Conservation (phyloP, 2,113 vertebrate genomes). For the Edolisoma coerulescens region DNA sequence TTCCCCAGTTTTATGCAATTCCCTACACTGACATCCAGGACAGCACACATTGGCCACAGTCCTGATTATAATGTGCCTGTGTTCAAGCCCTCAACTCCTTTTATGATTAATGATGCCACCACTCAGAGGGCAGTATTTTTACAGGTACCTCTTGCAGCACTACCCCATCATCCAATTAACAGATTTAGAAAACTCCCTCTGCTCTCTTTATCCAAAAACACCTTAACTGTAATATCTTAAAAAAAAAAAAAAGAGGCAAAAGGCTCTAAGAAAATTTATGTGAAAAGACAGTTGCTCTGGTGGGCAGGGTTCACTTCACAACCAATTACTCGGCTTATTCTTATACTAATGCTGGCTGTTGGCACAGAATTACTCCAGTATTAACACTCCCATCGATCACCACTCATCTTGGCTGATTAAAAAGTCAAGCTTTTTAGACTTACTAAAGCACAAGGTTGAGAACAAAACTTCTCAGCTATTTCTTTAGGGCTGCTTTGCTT, state of each 20-base stretch:
- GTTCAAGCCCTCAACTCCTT: background rate
- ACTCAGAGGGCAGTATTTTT: background rate
- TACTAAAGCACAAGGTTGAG: background rate
- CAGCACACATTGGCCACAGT: background rate
- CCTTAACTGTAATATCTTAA: background rate
- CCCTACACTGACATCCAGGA: background rate
- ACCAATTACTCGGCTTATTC: background rate
- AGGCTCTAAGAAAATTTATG: background rate
- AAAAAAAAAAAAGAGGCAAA: background rate
- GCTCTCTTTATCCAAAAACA: background rate
- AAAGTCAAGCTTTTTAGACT: background rate
- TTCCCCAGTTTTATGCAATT: background rate
- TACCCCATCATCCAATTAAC: background rate
- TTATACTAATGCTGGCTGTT: background rate
- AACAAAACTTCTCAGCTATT: background rate
- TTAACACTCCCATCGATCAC: background rate
- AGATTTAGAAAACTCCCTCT: background rate
- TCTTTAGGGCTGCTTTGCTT: background rate
- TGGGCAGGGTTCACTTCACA: background rate
- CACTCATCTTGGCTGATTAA: background rate
- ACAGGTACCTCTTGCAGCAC: background rate
- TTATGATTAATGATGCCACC: background rate
- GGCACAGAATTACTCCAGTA: background rate
- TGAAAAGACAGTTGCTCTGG: background rate
- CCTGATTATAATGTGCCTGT: background rate